A percentile compares a stretch with the other conserved stretches of the same genome.
Evolutionary conservation across 2,797 vertebrate genomes (phyloP).

Genomic region (Gallinago nigripennis): DNA sequence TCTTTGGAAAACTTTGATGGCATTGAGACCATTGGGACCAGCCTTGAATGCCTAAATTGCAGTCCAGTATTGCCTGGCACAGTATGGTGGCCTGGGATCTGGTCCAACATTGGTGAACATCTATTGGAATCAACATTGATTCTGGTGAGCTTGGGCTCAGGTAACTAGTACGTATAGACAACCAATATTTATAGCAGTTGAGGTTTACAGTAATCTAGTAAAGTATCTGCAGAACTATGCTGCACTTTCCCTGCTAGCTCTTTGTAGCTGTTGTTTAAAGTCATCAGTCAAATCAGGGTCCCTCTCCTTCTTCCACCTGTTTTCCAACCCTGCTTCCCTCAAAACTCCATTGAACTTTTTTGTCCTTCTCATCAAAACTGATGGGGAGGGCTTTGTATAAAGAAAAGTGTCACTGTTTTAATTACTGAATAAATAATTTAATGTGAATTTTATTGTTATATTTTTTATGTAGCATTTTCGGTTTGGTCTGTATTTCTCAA

Average conservation of each 20-base stretch:
- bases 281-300: slow-evolving; percentile 35
- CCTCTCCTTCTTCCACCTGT: neutral
- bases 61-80: neutral
- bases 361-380: neutral
- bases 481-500: slow-evolving; percentile 59
- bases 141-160: neutral
- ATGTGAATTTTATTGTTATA: slow-evolving; percentile 71
- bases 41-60: neutral
- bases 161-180: neutral
- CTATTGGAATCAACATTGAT: neutral
- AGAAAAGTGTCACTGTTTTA: slow-evolving; percentile 57
- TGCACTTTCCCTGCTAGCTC: slow-evolving; percentile 25
- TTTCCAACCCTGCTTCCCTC: neutral
- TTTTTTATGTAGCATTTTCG: slow-evolving; percentile 49
- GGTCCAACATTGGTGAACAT: neutral
- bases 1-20: neutral
- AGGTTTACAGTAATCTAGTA: slow-evolving; percentile 38
- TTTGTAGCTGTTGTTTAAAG: slow-evolving; percentile 20
- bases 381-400: slow-evolving; percentile 36
- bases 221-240: slow-evolving; percentile 26
- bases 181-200: slow-evolving; percentile 16
- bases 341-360: neutral
- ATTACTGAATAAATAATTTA: slow-evolving; percentile 79
- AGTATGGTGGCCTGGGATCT: neutral
- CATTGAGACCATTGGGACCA: neutral